Conservation (phyloP, 1,140 invertebrate species). For the Geopemphigus sp. region DNA sequence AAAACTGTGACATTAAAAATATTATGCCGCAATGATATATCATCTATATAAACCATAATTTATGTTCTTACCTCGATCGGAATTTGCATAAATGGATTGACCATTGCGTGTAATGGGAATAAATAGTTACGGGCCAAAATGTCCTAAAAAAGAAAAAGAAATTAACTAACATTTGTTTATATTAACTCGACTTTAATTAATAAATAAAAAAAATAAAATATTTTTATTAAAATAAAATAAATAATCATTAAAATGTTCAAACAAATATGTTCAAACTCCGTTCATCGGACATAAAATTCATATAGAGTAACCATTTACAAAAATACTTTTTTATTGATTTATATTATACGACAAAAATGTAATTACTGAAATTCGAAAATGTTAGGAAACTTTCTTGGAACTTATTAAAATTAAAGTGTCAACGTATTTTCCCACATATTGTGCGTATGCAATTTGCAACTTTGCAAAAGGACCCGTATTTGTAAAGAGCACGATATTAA, state of each 20-base stretch:
- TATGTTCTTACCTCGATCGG: background rate
- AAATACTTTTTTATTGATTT: background rate
- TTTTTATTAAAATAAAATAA: too few species aligned
- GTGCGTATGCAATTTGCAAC: too few species aligned
- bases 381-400: too few species aligned
- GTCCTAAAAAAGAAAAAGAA: conserved; percentile 11
- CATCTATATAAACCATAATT: background rate
- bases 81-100: conserved; percentile 6
- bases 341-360: too few species aligned
- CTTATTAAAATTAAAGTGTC: too few species aligned
- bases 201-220: too few species aligned
- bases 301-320: background rate
- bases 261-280: background rate
- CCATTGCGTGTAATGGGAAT: background rate
- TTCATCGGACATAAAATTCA: background rate
- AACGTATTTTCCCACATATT: too few species aligned
- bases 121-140: too few species aligned
- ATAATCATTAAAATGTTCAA: too few species aligned
- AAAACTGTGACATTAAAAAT: background rate
- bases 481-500: background rate
- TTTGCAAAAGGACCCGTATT: background rate
- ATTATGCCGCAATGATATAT: background rate
- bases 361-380: too few species aligned
- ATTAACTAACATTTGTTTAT: background rate
- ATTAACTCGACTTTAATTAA: background rate